Base-by-base conservation (phyloP, 2,888 invertebrate species). In the Cataglyphis altisquamis region DNA sequence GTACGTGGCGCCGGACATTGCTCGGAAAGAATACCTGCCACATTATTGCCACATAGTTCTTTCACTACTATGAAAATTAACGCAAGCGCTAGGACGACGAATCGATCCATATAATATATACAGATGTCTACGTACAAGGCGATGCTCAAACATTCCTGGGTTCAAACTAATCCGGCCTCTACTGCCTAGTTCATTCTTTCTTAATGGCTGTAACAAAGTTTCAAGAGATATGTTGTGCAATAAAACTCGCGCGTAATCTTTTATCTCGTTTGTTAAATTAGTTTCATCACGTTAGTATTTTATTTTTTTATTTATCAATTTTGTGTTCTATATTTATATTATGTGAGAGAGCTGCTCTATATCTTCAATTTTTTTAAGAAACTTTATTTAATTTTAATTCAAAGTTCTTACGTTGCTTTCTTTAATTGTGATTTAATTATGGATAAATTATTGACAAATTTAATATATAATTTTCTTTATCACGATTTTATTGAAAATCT, bases 81-180 rank as follows among this genome's bases (percentile, higher is more conserved):
- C 78, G 36, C 78, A 39, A 57, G 18, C 60, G 21, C 45, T 41
- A 12, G 72, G 64, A 74, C 80, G 66, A 87, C 8, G 52, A 52
- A 52, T 85, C 82, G 83, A 82, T 75, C 52, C 85, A 77, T 78
- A 85, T 88, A 78, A 84, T 83, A n/a, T 52, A 52, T 52, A 77
- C 67, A 85, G 68, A 75, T 67, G 41, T 55, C 68, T 78, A 78
- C 57, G 68, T 67, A 68, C 32, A 52, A 67, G 32, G 70, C 78
- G 68, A 41, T 74, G 73, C 74, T 82, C 15, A 78, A 78, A 80
- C 73, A 80, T 74, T 80, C 74, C 25, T 60, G 32, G 12, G 74
- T 25, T 25, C 25, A 25, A 80, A 74, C 32, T 73, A 74, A 80
- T 73, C 45, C 21, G 57, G 32, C 60, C 60, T 80, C 68, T 68